phyloP scores from a whole-genome alignment of 2,113 vertebrate genomes.

The Rhegmatorhina hoffmannsi region DNA sequence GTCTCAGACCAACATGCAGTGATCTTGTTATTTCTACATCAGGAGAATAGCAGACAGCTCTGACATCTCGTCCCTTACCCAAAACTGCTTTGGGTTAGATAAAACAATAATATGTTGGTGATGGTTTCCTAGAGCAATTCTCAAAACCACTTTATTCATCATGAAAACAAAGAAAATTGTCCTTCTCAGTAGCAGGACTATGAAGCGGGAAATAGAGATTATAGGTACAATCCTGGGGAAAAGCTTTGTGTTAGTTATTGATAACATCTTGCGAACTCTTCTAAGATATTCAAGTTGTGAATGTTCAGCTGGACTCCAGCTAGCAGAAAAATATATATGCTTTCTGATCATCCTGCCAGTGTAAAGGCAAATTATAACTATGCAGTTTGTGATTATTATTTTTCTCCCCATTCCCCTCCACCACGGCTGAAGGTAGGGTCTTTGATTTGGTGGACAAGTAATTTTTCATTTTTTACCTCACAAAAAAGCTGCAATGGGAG shows the following conservation, averaged over 20 bases:
- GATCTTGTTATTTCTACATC: not conserved
- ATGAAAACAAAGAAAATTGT: not conserved
- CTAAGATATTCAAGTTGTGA: not conserved
- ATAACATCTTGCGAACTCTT: not conserved
- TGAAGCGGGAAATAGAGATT: not conserved
- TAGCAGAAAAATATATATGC: not conserved
- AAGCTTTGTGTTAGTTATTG: not conserved
- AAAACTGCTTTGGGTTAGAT: not conserved
- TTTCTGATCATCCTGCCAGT: not conserved
- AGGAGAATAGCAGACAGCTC: not conserved
- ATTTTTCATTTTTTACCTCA: not conserved
- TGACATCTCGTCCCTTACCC: not conserved
- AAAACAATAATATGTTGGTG: not conserved
- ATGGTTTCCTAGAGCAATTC: not conserved
- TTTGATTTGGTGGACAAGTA: not conserved
- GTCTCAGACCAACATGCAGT: not conserved
- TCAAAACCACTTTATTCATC: not conserved
- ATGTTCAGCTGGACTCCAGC: not conserved
- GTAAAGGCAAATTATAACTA: not conserved
- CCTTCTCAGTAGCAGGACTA: not conserved
- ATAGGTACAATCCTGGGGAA: not conserved
- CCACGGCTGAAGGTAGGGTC: not conserved
- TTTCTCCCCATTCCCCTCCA: accelerated
- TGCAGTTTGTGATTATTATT: not conserved
- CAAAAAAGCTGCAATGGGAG: not conserved